These are phyloP conservation scores for Drosophila setifemur DNA, from an alignment of 1,140 invertebrate genomes.

Conservation along the genomic window DNA sequence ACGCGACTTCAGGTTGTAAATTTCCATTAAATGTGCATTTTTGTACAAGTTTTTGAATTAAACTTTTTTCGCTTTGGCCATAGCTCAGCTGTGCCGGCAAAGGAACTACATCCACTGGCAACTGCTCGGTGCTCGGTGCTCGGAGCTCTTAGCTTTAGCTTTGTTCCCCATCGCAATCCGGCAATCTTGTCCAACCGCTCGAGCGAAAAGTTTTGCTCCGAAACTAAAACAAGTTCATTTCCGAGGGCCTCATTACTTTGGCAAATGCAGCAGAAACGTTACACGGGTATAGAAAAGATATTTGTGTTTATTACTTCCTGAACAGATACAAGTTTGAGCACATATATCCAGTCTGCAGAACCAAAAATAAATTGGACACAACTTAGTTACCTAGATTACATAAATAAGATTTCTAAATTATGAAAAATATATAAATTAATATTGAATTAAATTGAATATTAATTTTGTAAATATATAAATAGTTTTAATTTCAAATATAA, in stretches of 20 bases:
- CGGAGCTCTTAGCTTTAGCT: slow-evolving; percentile 35
- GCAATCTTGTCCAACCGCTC: slow-evolving; percentile 72
- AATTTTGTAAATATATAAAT: no score
- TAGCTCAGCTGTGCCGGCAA: slow-evolving; percentile 59
- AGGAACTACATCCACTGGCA: slow-evolving; percentile 1
- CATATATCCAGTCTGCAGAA: no score
- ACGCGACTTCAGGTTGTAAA: slow-evolving; percentile 78
- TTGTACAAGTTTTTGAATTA: slow-evolving; percentile 82
- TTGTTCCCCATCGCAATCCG: slow-evolving; percentile 45
- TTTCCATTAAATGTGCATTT: slow-evolving; percentile 82
- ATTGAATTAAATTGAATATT: no score
- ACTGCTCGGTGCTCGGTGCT: neutral
- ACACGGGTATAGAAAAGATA: no score
- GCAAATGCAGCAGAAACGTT: slow-evolving; percentile 23
- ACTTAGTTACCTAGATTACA: no score
- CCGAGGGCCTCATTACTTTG: slow-evolving; percentile 59
- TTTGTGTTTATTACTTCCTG: no score
- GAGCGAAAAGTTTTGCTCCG: slow-evolving; percentile 60
- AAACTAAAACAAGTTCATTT: slow-evolving; percentile 69
- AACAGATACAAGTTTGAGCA: no score
- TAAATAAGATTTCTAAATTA: no score
- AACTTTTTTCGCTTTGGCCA: slow-evolving; percentile 73
- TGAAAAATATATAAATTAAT: no score
- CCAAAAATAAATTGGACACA: no score
- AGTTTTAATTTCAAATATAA: no score